Evolutionary conservation across 2,797 vertebrate species (phyloP).

Genomic region (Tragelaphus oryx): DNA sequence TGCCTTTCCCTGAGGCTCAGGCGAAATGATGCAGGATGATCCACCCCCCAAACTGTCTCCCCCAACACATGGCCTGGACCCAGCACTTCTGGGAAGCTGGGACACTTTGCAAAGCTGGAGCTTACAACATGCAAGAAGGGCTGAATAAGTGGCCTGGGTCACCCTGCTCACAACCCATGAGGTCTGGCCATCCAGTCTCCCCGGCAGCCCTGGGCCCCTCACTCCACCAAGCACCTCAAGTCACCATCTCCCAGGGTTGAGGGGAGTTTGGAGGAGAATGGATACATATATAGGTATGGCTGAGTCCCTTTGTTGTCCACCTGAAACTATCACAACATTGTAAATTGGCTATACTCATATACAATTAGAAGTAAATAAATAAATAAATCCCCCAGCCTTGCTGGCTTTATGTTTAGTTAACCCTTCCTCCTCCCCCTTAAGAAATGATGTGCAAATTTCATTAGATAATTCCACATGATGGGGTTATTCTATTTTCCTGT

Average conservation of each 20-base stretch:
- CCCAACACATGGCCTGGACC: background rate
- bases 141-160: rapidly evolving
- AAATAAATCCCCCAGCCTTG: background rate
- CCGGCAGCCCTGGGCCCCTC: rapidly evolving
- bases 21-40: rapidly evolving
- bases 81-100: background rate
- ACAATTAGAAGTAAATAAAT: background rate
- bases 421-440: too few species aligned
- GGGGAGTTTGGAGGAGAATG: background rate
- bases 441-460: background rate
- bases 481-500: background rate
- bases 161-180: rapidly evolving
- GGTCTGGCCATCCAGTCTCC: rapidly evolving
- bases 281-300: background rate
- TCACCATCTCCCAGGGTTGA: rapidly evolving
- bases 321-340: background rate
- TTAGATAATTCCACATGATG: background rate
- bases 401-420: background rate
- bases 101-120: background rate
- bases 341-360: background rate
- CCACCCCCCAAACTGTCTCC: background rate
- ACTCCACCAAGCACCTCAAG: rapidly evolving
- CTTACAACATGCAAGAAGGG: background rate
- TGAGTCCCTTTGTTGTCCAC: background rate
- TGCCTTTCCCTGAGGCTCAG: background rate